Evolutionary conservation across 1,140 invertebrate species (phyloP).

Genomic region (Antheraea mylitta): DNA sequence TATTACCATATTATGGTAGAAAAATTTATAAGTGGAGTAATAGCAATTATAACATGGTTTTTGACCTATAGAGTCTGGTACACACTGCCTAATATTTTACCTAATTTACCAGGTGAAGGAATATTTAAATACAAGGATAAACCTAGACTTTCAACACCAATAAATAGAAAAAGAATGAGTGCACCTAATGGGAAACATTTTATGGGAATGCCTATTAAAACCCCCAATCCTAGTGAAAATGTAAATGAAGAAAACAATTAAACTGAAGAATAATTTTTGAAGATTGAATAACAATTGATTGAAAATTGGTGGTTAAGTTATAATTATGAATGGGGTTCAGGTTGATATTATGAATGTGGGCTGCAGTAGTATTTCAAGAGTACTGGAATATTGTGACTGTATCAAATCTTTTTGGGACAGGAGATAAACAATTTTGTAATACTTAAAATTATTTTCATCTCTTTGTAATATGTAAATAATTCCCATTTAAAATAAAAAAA

Average conservation of each 20-base stretch:
- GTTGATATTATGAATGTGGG: no score
- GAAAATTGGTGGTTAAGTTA: neutral
- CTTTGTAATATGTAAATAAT: no score
- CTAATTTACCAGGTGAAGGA: constrained; percentile 88
- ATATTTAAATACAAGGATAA: constrained; percentile 87
- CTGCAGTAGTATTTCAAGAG: no score
- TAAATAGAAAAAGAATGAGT: constrained; percentile 54
- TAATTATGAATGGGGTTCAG: neutral
- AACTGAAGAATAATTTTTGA: neutral
- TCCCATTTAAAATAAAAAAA: no score
- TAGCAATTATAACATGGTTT: constrained; percentile 95
- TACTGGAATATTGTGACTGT: no score
- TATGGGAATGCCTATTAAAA: constrained; percentile 87
- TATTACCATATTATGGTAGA: constrained; percentile 98
- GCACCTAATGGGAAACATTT: constrained; percentile 81
- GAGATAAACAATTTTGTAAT: no score
- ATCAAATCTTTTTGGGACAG: no score
- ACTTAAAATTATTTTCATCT: neutral
- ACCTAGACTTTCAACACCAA: constrained; percentile 43
- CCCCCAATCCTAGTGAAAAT: constrained; percentile 42
- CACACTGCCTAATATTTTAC: constrained; percentile 79
- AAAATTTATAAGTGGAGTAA: constrained; percentile 92
- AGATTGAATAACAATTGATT: neutral
- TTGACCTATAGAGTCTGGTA: constrained; percentile 93
- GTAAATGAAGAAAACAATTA: constrained; percentile 52